Conservation (phyloP, 2,113 vertebrate species). For the Cottus gobio region DNA sequence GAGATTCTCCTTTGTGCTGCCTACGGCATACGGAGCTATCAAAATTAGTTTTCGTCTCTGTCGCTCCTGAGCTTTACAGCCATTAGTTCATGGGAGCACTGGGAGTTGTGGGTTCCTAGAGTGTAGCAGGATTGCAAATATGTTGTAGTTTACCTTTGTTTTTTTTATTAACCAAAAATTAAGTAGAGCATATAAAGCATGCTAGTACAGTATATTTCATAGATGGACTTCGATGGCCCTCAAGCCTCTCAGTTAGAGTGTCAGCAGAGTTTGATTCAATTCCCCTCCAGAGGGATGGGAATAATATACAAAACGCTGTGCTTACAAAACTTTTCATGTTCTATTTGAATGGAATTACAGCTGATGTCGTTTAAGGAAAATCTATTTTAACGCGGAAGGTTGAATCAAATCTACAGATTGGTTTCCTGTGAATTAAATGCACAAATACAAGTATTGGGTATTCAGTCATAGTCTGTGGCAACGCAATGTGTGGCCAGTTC, state of each 20-base stretch:
- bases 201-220: neutral
- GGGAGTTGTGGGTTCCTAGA: neutral
- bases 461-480: neutral
- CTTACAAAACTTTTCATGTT: neutral
- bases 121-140: conserved; percentile 9
- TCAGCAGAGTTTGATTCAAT: neutral
- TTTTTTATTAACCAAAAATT: neutral
- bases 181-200: neutral
- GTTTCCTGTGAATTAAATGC: neutral
- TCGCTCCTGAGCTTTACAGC: conserved; percentile 25
- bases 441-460: neutral
- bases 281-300: neutral
- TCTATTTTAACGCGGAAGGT: neutral
- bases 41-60: conserved; percentile 61
- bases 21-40: conserved; percentile 48
- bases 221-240: neutral
- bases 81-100: conserved; percentile 29
- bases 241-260: neutral
- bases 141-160: neutral
- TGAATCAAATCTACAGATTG: neutral
- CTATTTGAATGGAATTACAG: neutral
- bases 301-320: neutral
- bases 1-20: conserved; percentile 64
- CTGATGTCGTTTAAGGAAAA: neutral
- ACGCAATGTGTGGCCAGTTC: neutral